Evolutionary conservation across 2,797 vertebrate species (phyloP).

Genomic region (Argya squamiceps): DNA sequence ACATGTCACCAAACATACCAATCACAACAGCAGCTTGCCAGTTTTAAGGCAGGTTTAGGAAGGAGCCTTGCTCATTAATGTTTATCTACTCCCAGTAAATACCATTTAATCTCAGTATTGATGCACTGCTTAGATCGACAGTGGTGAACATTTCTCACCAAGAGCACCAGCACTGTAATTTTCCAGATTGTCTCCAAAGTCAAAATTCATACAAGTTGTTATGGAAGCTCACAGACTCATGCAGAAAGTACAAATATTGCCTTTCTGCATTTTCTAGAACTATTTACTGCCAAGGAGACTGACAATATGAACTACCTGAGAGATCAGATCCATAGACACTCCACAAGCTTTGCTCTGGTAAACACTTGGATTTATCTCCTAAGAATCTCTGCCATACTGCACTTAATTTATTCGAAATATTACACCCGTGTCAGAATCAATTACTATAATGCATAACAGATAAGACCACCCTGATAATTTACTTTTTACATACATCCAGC

Average conservation of each 20-base stretch:
- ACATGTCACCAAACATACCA: slow-evolving; percentile 63
- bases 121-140: not conserved
- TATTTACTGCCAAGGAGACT: not conserved
- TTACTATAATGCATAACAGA: slow-evolving; percentile 62
- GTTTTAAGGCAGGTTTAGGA: slow-evolving; percentile 67
- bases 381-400: not conserved
- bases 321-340: not conserved
- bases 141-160: not conserved
- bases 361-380: slow-evolving; percentile 40
- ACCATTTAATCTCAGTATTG: slow-evolving; percentile 64
- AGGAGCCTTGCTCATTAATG: slow-evolving; percentile 56
- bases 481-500: slow-evolving; percentile 89
- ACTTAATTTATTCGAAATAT: slow-evolving; percentile 60
- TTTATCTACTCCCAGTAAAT: slow-evolving; percentile 62
- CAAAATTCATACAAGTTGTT: not conserved
- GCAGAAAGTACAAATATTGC: not conserved
- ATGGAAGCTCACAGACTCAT: not conserved
- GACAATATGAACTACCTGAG: not conserved
- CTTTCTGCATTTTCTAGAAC: not conserved
- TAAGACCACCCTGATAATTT: slow-evolving; percentile 52
- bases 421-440: slow-evolving; percentile 27
- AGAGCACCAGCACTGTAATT: not conserved
- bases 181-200: not conserved
- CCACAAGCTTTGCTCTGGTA: not conserved
- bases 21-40: slow-evolving; percentile 51